These are phyloP conservation scores for Xenopus petersii DNA, from an alignment of 2,797 vertebrate species.

Conservation along the genomic window DNA sequence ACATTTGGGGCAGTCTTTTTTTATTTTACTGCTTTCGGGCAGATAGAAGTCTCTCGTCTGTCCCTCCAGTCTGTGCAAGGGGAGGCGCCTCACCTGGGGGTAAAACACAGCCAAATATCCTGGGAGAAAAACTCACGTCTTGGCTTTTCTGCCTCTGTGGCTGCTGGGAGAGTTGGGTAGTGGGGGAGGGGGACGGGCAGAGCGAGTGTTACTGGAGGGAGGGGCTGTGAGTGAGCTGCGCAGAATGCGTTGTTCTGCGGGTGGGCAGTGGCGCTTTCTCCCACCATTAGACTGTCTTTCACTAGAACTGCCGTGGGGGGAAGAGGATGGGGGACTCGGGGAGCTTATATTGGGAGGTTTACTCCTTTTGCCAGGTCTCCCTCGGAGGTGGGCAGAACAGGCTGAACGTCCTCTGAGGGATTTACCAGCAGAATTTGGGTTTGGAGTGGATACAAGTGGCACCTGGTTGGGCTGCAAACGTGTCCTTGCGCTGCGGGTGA, in stretches of 20 bases:
- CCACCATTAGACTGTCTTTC: conserved; percentile 1
- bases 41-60: background rate
- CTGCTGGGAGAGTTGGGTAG: conserved; percentile 53
- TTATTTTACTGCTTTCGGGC: background rate
- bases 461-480: conserved; percentile 66
- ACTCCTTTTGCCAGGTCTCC: conserved; percentile 12
- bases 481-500: conserved; percentile 62
- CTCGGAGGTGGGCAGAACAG: background rate
- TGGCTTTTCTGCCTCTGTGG: conserved; percentile 74
- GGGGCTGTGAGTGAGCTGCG: conserved; percentile 75
- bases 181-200: conserved; percentile 56
- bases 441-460: conserved; percentile 36
- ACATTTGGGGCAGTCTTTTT: background rate
- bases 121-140: conserved; percentile 73
- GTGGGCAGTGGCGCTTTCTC: conserved; percentile 57
- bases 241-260: conserved; percentile 70
- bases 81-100: conserved; percentile 12
- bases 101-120: conserved; percentile 7
- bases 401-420: conserved; percentile 15
- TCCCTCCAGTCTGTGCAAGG: too few relatives aligned
- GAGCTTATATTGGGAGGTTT: conserved; percentile 24
- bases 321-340: conserved; percentile 29
- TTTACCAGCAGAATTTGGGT: conserved; percentile 3
- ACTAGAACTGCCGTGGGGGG: conserved; percentile 29
- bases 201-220: conserved; percentile 73